These are phyloP conservation scores for Serranus cabrilla DNA, from an alignment of 2,797 vertebrate species.

Conservation along the genomic window DNA sequence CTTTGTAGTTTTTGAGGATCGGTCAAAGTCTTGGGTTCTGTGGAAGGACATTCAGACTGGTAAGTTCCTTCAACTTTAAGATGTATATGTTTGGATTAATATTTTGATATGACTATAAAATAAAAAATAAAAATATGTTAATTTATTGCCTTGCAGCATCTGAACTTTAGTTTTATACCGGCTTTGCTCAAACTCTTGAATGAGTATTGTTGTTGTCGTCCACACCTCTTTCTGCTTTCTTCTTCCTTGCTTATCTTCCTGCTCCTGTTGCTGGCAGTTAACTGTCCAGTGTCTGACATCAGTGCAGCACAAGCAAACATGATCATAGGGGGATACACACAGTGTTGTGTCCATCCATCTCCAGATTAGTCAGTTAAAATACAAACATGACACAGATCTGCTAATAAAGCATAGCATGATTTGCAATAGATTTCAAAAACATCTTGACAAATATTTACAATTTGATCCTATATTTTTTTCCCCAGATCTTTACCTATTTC, in stretches of 20 bases:
- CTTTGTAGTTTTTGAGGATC: constrained; percentile 98
- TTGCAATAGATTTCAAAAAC: not conserved
- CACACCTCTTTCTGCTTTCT: constrained; percentile 14
- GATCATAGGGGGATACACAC: constrained; percentile 52
- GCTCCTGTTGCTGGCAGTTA: constrained; percentile 71
- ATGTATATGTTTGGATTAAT: not conserved
- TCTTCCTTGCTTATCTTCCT: constrained; percentile 48
- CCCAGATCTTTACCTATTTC: not conserved
- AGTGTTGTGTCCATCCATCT: constrained; percentile 17
- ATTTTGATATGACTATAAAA: not conserved
- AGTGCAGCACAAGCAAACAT: constrained; percentile 44
- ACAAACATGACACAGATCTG: not conserved
- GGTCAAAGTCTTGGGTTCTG: constrained; percentile 98
- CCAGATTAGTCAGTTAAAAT: not conserved
- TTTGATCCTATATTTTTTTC: not conserved
- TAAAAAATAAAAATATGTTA: not conserved
- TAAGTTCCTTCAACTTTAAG: constrained; percentile 65
- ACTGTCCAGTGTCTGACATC: constrained; percentile 68
- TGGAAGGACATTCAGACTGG: constrained; percentile 99
- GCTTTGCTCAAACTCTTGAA: constrained; percentile 10
- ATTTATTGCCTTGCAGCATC: not conserved
- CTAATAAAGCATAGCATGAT: not conserved
- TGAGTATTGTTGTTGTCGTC: constrained; percentile 19
- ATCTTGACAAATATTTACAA: not conserved
- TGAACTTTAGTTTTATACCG: constrained; percentile 3